Base-by-base conservation (phyloP, 2,113 vertebrate genomes). In the Oxygymnocypris stewartii region DNA sequence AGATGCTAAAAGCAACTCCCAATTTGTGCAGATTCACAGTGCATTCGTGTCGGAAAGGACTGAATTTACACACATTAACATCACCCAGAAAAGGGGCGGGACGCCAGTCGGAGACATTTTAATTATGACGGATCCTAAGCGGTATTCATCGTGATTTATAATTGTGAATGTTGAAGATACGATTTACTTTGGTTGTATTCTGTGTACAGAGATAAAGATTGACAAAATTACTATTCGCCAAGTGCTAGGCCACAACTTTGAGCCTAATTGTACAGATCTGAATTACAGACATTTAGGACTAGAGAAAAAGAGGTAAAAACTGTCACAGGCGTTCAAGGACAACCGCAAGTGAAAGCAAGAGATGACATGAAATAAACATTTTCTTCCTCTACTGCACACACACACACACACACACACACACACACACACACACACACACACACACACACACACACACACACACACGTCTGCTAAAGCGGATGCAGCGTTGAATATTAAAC, bases 311-410 rank as follows among this genome's bases (percentile, higher is more conserved):
- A 47, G 73, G 23, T 25, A 75, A 44, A 47, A 47, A 49, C 42
- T 76, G 37, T 42, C 7, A 6, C 42, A 76, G 40, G n/a, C n/a
- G 6, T 76, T 76, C 73, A 76, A 76, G 73, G 73, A 49, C 73
- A 49, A 76, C 11, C 12, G 73, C 40, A 49, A 49, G 73, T 76
- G 73, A 76, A 47, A 49, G 73, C 73, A 73, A 42, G n/a, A 49
- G 73, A 76, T 47, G 73, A 28, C 42, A 76, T 76, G 73, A 76
- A 76, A 76, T 28, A 76, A 76, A 76, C 42, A 76, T 76, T 47
- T 47, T 75, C 73, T 75, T 75, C n/a, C 42, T 76, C 42, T 42
- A 42, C 65, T 31, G 25, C 61, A 65, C 31, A 3, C 14, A 37
- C 67, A 37, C 67, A 69, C 25, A 67, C 65, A 65, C 59, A 25